Evolutionary conservation across 2,113 vertebrate genomes (phyloP).

Genomic region (Sinosuthora webbiana): DNA sequence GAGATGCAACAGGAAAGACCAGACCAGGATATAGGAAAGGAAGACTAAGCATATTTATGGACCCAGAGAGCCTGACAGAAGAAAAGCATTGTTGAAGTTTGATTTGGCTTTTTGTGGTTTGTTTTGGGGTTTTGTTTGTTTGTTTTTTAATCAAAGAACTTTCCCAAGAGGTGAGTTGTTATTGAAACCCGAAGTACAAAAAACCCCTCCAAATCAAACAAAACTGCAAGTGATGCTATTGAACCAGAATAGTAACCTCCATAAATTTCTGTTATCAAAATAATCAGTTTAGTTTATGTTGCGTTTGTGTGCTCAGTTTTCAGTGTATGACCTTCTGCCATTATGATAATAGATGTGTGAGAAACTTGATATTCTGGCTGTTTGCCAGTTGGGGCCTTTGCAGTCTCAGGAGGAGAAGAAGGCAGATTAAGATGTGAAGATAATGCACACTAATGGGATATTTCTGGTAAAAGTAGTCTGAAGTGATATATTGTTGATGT

Average conservation of each 20-base stretch:
- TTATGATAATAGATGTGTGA: slow-evolving; percentile 1
- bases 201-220: background rate
- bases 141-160: background rate
- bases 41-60: background rate
- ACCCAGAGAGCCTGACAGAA: background rate
- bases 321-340: background rate
- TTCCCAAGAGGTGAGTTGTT: background rate
- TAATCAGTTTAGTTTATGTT: background rate
- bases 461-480: slow-evolving; percentile 22
- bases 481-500: background rate
- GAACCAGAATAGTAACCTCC: background rate
- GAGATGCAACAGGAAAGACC: background rate
- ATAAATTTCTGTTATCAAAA: background rate
- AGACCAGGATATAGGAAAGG: background rate
- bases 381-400: slow-evolving; percentile 17
- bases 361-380: slow-evolving; percentile 7
- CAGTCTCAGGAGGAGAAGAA: background rate
- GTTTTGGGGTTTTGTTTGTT: background rate
- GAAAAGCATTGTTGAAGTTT: background rate
- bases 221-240: background rate
- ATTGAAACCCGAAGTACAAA: background rate
- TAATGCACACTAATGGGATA: slow-evolving; percentile 48
- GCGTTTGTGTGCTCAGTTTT: slow-evolving; percentile 20
- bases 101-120: background rate
- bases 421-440: background rate